Percentiles rank a stretch among this genome's conserved stretches.
Evolutionary conservation across 2,797 vertebrate species (phyloP).

Genomic region (Sebastolobus altivelis): DNA sequence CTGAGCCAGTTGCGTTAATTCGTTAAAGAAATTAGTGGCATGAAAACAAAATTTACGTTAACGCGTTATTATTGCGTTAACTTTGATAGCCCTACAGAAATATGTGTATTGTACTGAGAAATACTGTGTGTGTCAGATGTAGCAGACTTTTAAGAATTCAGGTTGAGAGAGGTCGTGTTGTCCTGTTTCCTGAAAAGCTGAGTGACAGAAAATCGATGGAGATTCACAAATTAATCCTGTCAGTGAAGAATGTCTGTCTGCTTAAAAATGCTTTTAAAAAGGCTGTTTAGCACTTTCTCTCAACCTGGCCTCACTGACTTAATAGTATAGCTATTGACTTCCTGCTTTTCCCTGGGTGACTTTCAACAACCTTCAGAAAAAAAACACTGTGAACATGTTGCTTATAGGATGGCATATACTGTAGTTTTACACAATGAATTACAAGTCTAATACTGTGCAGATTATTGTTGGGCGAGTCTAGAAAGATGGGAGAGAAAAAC

Average conservation of each 20-base stretch:
- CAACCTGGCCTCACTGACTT: constrained; percentile 4
- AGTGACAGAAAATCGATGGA: constrained; percentile 31
- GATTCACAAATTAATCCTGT: constrained; percentile 30
- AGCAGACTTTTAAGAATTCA: constrained; percentile 11
- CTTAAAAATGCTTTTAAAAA: constrained; percentile 11
- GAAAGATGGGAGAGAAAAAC: neutral
- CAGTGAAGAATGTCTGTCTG: constrained; percentile 35
- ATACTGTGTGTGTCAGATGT: neutral
- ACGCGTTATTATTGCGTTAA: too few species aligned
- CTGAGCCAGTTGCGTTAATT: too few species aligned
- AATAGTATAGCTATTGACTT: constrained; percentile 19
- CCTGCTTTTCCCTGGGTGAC: constrained; percentile 1
- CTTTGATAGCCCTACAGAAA: neutral
- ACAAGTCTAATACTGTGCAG: neutral
- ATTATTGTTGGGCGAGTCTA: neutral
- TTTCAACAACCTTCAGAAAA: constrained; percentile 14
- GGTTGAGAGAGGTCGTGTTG: constrained; percentile 11
- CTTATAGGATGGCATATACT: neutral
- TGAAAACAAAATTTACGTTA: too few species aligned
- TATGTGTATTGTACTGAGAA: too few species aligned
- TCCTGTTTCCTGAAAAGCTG: constrained; percentile 15
- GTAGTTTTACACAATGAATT: too few species aligned
- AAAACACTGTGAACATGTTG: neutral
- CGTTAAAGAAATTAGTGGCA: too few species aligned
- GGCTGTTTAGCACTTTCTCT: constrained; percentile 9